A percentile compares a stretch with the other conserved stretches of the same genome.
phyloP scores from a whole-genome alignment of 2,797 vertebrate genomes.

The Lerista edwardsae region DNA sequence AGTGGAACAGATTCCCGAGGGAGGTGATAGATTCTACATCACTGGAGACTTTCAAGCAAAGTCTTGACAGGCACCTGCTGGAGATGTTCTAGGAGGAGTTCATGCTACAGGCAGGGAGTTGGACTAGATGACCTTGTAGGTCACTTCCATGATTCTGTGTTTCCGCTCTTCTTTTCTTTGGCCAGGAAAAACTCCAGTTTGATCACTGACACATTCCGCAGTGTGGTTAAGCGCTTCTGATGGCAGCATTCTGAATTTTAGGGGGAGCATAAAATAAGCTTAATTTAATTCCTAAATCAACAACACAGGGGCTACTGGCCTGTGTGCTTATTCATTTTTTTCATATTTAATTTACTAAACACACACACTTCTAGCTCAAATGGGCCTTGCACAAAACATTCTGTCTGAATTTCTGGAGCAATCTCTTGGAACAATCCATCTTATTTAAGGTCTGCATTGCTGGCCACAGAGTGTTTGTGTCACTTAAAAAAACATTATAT shows the following conservation, averaged over 20 bases:
- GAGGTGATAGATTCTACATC: too few relatives aligned
- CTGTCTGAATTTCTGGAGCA: slow-evolving; percentile 14
- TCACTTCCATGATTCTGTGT: too few relatives aligned
- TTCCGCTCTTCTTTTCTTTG: slow-evolving; percentile 18
- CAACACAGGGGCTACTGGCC: slow-evolving; percentile 38
- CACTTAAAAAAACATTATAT: not conserved
- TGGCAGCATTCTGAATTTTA: not conserved
- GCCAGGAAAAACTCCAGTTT: not conserved
- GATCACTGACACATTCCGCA: slow-evolving; percentile 21
- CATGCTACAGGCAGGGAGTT: too few relatives aligned
- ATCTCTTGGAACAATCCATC: too few relatives aligned
- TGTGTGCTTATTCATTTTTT: slow-evolving; percentile 61
- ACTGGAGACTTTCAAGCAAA: too few relatives aligned
- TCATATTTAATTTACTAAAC: slow-evolving; percentile 60
- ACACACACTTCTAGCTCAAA: slow-evolving; percentile 46
- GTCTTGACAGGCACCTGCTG: too few relatives aligned
- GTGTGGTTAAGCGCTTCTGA: slow-evolving; percentile 18
- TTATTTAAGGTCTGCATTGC: slow-evolving; percentile 5
- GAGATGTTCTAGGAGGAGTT: too few relatives aligned
- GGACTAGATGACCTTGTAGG: too few relatives aligned
- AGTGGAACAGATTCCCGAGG: too few relatives aligned
- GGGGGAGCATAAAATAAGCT: slow-evolving; percentile 45
- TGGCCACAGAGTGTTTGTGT: not conserved
- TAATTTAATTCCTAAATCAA: slow-evolving; percentile 47
- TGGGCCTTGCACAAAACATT: slow-evolving; percentile 29